Base-by-base conservation (phyloP, 2,888 invertebrate genomes). In the Latrodectus elegans region DNA sequence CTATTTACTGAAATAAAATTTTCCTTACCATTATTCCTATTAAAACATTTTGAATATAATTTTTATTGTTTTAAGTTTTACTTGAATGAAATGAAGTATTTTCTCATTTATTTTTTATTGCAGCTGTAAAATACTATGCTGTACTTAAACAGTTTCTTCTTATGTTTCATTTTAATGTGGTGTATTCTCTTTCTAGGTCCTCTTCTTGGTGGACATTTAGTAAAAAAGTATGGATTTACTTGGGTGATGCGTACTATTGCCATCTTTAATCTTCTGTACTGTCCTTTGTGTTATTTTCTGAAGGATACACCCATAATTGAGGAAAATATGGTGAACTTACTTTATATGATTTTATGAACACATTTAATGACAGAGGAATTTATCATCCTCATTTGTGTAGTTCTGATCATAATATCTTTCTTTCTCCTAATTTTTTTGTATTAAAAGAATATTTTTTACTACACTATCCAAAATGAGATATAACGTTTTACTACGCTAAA, bases 241-340 rank as follows among this genome's bases (percentile, higher is more conserved):
- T 95, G 95, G 95, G 92, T 96, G 14, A 95, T 96, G 94, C 93
- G 95, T 89, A 92, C 94, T 26, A 93, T 96, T 53, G 96, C 96
- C 1, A 92, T 95, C 49, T 91, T 95, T 15, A 96, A 96, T 92
- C 92, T 96, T 26, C 90, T 94, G 12, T 95, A 95, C 91, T 95
- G 95, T 89, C 95, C 96, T 0, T 91, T 95, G 64, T 92, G 96
- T 88, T 90, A 91, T n/a, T 90, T 92, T 68, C 90, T 93, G 64
- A 91, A 91, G 68, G 90, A 91, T 9, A 90, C 90, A 1, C 71
- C 88, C 4, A n/a, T 17, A 15, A 83, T 89, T 12, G 91, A 91
- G n/a, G 91, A 91, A 52, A 90, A 90, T 51, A 90, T 90, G 90
- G 91, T 91, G 89, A 88, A 78, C 49, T 22, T 88, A 12, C 26